These are phyloP conservation scores for Philotrypesis tridentata DNA, from an alignment of 1,140 invertebrate genomes.

Conservation along the genomic window DNA sequence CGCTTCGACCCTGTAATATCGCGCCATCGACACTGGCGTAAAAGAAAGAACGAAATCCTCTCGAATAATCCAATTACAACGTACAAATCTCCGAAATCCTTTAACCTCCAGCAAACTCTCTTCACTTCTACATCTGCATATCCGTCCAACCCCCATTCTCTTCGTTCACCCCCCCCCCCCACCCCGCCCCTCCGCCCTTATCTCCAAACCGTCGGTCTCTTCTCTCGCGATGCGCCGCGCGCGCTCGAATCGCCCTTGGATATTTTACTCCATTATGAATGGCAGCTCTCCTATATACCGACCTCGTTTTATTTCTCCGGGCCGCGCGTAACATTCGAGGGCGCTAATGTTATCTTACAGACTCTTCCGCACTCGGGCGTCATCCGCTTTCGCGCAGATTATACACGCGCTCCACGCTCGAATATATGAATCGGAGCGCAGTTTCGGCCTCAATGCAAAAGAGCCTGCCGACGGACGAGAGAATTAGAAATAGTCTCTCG, in stretches of 20 bases:
- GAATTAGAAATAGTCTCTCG: slow-evolving; percentile 17
- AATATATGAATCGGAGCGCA: background rate
- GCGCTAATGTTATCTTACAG: background rate
- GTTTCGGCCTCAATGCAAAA: slow-evolving; percentile 1
- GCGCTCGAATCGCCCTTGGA: background rate
- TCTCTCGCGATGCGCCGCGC: background rate
- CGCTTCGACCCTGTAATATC: background rate
- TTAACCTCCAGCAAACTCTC: too few relatives aligned
- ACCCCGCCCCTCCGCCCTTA: background rate
- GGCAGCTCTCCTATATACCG: background rate
- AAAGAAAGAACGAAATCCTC: background rate
- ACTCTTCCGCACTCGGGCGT: background rate
- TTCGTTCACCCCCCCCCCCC: too few relatives aligned
- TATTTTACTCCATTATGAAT: slow-evolving; percentile 25
- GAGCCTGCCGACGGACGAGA: background rate
- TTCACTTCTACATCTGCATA: too few relatives aligned
- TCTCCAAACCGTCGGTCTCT: background rate
- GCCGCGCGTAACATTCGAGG: background rate
- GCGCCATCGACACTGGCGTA: background rate
- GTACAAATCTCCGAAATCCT: background rate
- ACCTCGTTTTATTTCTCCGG: background rate
- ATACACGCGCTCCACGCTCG: background rate
- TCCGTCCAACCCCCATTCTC: background rate
- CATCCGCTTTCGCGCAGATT: background rate
- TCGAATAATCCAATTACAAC: background rate